Evolutionary conservation across 92 coral and sea anemone genomes (phyloP), one percentile per base, ranked within the genome.

Genomic region (Zoanthus sociatus): DNA sequence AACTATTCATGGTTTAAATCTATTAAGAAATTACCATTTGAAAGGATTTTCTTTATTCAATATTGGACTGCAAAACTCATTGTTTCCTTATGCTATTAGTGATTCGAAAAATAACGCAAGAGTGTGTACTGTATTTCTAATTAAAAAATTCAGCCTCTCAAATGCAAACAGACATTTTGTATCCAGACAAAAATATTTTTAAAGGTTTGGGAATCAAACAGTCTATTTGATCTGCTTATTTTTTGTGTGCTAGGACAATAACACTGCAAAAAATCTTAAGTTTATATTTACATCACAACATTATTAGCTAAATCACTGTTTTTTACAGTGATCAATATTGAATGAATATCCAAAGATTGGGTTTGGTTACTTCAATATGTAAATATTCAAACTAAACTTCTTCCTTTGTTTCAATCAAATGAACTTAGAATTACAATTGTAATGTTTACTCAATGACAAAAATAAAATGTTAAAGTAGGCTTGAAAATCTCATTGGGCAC

Each of bases 281-380:
- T n/a, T n/a, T n/a, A n/a, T 7, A 17, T 15, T 33, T 16, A 20
- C 69, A 53, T 16, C 70, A 71, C 45, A 32, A 44, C 58, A 32
- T 67, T 60, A 61, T 63, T 53, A 81, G 47, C 73, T 30, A 31
- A 81, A 81, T 64, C 18, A 81, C 14, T 42, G 51, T 31, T 47
- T 71, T 81, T 66, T 81, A 50, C 64, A 66, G 73, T 81, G 73
- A 81, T 66, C 73, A 81, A 81, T 66, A 64, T 81, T 81, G 85
- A 45, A 46, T 81, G 85, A 81, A 66, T 81, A 81, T 15, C 45
- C 56, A 20, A 3, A 44, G 46, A 46, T 50, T 37, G 45, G 71
- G 74, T 81, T 81, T 67, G 71, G 84, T 78, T 60, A 66, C 30
- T 7, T 42, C 13, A 16, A 61, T 63, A 66, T 66, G 85, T 48